Evolutionary conservation across 35 echinoderm and acorn worm species (phyloP).

Genomic region (Ophioderma brevispina): DNA sequence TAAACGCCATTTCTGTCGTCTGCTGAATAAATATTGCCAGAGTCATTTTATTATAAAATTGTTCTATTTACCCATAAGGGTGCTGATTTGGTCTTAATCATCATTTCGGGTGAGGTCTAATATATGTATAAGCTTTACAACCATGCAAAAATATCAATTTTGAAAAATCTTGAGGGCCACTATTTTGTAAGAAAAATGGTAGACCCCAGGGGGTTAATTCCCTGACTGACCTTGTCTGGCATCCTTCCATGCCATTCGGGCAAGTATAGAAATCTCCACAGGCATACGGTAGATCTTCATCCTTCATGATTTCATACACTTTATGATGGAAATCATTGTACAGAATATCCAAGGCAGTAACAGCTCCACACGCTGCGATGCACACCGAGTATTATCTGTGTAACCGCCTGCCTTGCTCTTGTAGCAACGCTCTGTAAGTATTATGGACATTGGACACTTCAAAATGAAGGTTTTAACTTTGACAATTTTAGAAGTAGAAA

Average conservation of each 20-base stretch:
- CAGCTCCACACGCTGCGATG: slow-evolving; percentile 91
- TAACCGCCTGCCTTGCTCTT: slow-evolving; percentile 59
- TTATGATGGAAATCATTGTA: slow-evolving; percentile 96
- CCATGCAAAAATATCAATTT: too few relatives aligned
- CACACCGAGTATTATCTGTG: slow-evolving; percentile 69
- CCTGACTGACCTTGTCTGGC: slow-evolving; percentile 78
- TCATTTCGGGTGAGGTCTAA: too few relatives aligned
- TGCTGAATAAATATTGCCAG: too few relatives aligned
- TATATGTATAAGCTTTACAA: too few relatives aligned
- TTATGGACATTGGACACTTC: too few relatives aligned
- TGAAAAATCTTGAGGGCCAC: too few relatives aligned
- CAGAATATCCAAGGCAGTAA: slow-evolving; percentile 89
- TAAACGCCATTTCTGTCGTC: too few relatives aligned
- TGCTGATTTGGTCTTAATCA: too few relatives aligned
- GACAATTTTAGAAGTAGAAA: too few relatives aligned
- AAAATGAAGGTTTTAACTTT: too few relatives aligned
- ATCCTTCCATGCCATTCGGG: slow-evolving; percentile 73
- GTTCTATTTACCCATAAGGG: too few relatives aligned
- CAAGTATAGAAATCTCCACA: slow-evolving; percentile 76
- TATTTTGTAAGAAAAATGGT: neutral
- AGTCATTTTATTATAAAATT: too few relatives aligned
- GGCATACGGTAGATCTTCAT: slow-evolving; percentile 63
- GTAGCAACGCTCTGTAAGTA: slow-evolving; percentile 67
- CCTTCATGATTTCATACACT: slow-evolving; percentile 88
- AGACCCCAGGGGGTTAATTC: neutral